Conservation (phyloP, 1,140 invertebrate genomes). For the Cylas formicarius region DNA sequence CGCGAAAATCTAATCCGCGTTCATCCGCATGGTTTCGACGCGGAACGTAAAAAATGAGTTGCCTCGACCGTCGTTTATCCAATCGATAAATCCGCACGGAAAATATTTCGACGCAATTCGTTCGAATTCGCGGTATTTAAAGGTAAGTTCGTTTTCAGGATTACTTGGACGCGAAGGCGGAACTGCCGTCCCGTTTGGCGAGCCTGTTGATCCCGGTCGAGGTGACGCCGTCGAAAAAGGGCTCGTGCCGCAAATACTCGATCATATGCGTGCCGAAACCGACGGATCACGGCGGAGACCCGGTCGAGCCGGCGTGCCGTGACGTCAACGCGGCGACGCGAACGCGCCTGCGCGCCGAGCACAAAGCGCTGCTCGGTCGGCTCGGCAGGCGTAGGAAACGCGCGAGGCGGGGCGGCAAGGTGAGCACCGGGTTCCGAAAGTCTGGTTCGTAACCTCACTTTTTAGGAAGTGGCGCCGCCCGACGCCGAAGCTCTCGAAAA, state of each 20-base stretch:
- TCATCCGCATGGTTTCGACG: no score
- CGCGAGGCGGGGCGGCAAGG: constrained; percentile 42
- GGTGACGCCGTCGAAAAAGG: constrained; percentile 44
- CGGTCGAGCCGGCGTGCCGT: constrained; percentile 49
- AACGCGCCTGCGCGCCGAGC: constrained; percentile 49
- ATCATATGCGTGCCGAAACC: constrained; percentile 57
- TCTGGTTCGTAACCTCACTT: constrained; percentile 10
- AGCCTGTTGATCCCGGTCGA: constrained; percentile 49
- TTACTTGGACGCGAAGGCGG: constrained; percentile 1
- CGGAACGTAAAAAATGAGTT: no score
- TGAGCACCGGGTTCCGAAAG: constrained; percentile 9
- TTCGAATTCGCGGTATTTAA: no score
- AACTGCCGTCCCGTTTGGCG: background rate
- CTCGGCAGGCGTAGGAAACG: constrained; percentile 49
- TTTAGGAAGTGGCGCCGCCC: constrained; percentile 37
- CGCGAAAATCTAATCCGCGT: no score
- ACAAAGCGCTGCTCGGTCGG: constrained; percentile 53
- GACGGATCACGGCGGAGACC: constrained; percentile 50
- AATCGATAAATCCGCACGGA: no score
- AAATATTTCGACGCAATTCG: no score
- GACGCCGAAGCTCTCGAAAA: constrained; percentile 42
- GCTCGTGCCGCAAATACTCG: constrained; percentile 48
- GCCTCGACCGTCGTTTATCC: no score
- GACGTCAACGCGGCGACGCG: constrained; percentile 54
- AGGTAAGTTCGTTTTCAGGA: no score